Conservation (phyloP, 2,797 vertebrate species). For the Rhynchotus rufescens region DNA sequence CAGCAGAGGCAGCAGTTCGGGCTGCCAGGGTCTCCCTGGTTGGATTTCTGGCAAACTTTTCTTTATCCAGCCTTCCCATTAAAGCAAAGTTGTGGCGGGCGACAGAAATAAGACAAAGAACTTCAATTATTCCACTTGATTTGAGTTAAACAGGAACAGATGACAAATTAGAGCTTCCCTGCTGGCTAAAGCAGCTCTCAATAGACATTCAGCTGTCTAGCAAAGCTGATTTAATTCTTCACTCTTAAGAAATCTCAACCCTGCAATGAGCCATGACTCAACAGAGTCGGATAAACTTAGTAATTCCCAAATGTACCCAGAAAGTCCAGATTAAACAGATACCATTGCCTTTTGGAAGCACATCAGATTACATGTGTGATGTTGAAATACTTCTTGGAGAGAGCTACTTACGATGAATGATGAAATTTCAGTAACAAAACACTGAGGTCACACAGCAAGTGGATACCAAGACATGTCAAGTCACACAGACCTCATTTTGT, state of each 20-base stretch:
- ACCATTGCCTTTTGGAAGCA: neutral
- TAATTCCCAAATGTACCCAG: neutral
- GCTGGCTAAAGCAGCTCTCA: neutral
- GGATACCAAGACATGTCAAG: neutral
- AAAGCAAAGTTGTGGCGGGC: neutral
- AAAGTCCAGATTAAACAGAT: neutral
- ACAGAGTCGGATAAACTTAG: neutral
- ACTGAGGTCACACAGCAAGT: neutral
- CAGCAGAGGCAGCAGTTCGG: neutral
- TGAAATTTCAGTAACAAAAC: slow-evolving; percentile 9
- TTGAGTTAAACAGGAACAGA: neutral
- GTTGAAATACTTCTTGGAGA: neutral
- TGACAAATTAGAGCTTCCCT: neutral
- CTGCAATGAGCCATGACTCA: neutral
- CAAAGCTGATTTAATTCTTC: neutral
- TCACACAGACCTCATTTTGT: neutral
- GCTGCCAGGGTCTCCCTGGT: fast-evolving
- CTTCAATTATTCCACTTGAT: neutral
- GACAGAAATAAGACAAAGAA: neutral
- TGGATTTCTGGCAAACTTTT: neutral
- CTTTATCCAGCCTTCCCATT: neutral
- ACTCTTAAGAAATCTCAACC: neutral
- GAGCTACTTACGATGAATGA: neutral
- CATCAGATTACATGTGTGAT: neutral
- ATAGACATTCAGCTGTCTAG: neutral